These are phyloP conservation scores for Lypha dubia DNA, from an alignment of 2,888 invertebrate genomes.

Conservation along the genomic window DNA sequence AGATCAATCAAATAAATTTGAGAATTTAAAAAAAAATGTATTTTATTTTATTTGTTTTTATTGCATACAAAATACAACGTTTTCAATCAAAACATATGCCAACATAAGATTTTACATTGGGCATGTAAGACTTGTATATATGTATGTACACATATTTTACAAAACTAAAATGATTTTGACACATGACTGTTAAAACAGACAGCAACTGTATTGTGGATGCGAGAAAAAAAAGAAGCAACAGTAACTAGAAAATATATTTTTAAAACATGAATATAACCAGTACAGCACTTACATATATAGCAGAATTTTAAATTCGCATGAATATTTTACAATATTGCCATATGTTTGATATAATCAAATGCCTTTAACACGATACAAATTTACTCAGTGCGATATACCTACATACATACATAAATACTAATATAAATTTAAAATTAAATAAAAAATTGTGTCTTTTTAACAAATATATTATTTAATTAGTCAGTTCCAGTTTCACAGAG, in stretches of 20 bases:
- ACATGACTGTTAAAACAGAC: constrained; percentile 62
- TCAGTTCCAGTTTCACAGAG: too few relatives aligned
- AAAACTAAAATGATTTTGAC: constrained; percentile 67
- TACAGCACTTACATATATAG: constrained; percentile 7
- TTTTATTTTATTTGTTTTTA: background rate
- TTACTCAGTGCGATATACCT: too few relatives aligned
- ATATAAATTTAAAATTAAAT: too few relatives aligned
- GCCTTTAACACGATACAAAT: too few relatives aligned
- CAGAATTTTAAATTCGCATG: too few relatives aligned
- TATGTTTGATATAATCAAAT: too few relatives aligned
- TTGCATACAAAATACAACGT: background rate
- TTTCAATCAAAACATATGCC: constrained; percentile 30
- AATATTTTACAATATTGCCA: too few relatives aligned
- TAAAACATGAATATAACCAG: background rate
- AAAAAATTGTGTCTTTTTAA: too few relatives aligned
- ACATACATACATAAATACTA: too few relatives aligned
- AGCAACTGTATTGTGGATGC: constrained; percentile 27
- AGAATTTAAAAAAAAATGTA: background rate
- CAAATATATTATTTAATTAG: too few relatives aligned
- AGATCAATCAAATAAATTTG: too few relatives aligned
- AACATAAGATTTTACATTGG: constrained; percentile 36
- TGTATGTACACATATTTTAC: constrained; percentile 33
- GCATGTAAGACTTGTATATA: constrained; percentile 1
- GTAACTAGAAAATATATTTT: background rate
- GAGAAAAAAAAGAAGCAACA: background rate